A percentile compares a stretch with the other conserved stretches of the same genome.
phyloP scores from a whole-genome alignment of 2,113 vertebrate species.

The Megalops atlanticus region DNA sequence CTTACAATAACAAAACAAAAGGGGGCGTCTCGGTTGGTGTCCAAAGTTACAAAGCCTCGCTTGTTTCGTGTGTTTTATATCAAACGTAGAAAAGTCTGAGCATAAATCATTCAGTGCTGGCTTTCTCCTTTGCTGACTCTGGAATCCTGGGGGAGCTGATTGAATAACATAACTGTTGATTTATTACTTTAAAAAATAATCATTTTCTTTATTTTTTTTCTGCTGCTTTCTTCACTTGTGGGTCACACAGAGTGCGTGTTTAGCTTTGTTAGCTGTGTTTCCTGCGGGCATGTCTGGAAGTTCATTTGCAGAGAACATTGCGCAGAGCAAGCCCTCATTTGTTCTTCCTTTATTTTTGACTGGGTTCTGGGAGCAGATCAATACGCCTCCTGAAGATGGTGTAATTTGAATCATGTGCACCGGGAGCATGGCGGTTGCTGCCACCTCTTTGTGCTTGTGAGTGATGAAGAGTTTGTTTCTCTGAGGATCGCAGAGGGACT shows the following conservation, averaged over 20 bases:
- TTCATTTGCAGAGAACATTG: slow-evolving; percentile 12
- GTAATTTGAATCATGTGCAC: background rate
- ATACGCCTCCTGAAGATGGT: slow-evolving; percentile 21
- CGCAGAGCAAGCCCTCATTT: slow-evolving; percentile 31
- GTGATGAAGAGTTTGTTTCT: background rate
- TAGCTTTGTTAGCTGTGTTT: background rate
- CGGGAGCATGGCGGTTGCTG: too few species aligned
- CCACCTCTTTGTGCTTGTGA: background rate
- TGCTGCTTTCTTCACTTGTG: slow-evolving; percentile 1
- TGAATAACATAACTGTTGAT: slow-evolving; percentile 42
- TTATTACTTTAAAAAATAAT: slow-evolving; percentile 33
- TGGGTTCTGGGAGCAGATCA: slow-evolving; percentile 33
- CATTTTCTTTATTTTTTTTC: slow-evolving; percentile 25
- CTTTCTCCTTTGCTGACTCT: slow-evolving; percentile 30
- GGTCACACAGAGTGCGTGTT: slow-evolving; percentile 25
- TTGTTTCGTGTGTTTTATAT: slow-evolving; percentile 32
- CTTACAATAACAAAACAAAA: slow-evolving; percentile 16
- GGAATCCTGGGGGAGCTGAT: slow-evolving; percentile 34
- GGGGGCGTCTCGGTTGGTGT: background rate
- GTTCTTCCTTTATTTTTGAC: slow-evolving; percentile 37
- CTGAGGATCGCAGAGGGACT: background rate
- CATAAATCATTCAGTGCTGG: slow-evolving; percentile 43
- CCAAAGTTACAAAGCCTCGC: background rate
- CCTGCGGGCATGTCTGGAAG: slow-evolving; percentile 11
- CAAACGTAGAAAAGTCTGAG: slow-evolving; percentile 29